Evolutionary conservation across 2,797 vertebrate species (phyloP), one percentile per base, ranked within the genome.

Genomic region (Schizopygopsis malacanthus): DNA sequence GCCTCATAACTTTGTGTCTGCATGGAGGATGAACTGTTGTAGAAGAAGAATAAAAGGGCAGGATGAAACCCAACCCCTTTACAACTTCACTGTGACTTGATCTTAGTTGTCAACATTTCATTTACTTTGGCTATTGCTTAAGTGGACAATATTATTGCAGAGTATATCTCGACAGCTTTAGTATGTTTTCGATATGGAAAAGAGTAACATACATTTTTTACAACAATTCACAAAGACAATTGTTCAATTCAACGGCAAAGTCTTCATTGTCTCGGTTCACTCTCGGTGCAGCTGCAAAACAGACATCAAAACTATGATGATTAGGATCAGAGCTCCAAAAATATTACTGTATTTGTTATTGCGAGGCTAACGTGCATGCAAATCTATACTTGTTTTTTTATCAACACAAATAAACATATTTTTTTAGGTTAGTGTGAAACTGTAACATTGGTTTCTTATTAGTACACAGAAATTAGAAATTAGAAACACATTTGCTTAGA

Each of bases 1-100:
- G 69, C 39, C 20, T 81, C 79, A 77, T 69, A 28, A 81, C 67
- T 86, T 65, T 79, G 47, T 86, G 81, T 81, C 67, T 70, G 86
- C 18, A 37, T 82, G 70, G n/a, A 83, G 84, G 85, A 80, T 81
- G 85, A 56, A 52, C 43, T 67, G 12, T 56, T 71, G 75, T 61
- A 11, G 56, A 72, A 82, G 72, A 72, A 56, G 61, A 33, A 65
- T 25, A 56, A 61, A 50, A 73, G 16, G 33, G 67, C 52, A 47
- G 79, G 77, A 39, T 87, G 87, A 91, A 91, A 91, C 61, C 72
- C 41, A 85, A 87, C 67, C 79, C 72, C 88, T 59, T 77, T 63
- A 16, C 22, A 39, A 54, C 52, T 63, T 80, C n/a, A 37, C 39
- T 72, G 20, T 18, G 28, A 59, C 22, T 22, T 84, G 69, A 80